Evolutionary conservation across 1,140 invertebrate genomes (phyloP).

Genomic region (Drosophila mauritiana): DNA sequence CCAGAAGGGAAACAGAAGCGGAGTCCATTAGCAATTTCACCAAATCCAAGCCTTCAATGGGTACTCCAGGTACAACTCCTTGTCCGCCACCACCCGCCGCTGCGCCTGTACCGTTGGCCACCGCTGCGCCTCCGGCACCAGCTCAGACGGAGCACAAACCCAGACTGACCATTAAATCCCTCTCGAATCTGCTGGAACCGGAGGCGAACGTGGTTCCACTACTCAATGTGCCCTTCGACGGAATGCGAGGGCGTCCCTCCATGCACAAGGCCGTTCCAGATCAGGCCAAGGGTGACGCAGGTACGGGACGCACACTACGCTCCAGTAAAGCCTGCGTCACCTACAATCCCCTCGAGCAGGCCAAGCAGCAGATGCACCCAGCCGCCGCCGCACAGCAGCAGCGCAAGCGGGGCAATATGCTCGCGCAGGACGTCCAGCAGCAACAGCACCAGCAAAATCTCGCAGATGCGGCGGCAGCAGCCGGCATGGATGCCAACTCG

Average conservation of each 20-base stretch:
- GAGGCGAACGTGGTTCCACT: conserved; percentile 71
- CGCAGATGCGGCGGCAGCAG: conserved; percentile 49
- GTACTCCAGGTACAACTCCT: conserved; percentile 13
- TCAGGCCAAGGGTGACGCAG: conserved; percentile 41
- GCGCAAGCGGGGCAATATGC: conserved; percentile 57
- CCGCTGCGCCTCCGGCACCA: conserved; percentile 7
- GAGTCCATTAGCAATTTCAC: conserved; percentile 20
- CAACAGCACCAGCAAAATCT: conserved; percentile 58
- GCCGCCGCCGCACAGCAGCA: conserved; percentile 41
- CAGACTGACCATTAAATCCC: conserved; percentile 87
- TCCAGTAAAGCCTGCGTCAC: conserved; percentile 69
- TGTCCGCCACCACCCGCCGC: neutral
- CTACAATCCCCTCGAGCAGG: conserved; percentile 65
- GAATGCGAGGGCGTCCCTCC: conserved; percentile 43
- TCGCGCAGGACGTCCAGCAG: conserved; percentile 50
- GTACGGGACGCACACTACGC: conserved; percentile 58
- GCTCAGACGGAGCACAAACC: conserved; percentile 85
- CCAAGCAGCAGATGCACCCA: conserved; percentile 61
- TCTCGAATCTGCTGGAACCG: conserved; percentile 86
- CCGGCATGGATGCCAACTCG: conserved; percentile 85
- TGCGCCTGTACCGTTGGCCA: conserved; percentile 4
- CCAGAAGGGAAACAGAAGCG: conserved; percentile 54
- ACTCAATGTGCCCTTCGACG: conserved; percentile 68
- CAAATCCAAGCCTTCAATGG: conserved; percentile 24
- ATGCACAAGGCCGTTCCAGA: conserved; percentile 44